Conservation (phyloP, 1,140 invertebrate species). For the Diploscapter pachys region DNA sequence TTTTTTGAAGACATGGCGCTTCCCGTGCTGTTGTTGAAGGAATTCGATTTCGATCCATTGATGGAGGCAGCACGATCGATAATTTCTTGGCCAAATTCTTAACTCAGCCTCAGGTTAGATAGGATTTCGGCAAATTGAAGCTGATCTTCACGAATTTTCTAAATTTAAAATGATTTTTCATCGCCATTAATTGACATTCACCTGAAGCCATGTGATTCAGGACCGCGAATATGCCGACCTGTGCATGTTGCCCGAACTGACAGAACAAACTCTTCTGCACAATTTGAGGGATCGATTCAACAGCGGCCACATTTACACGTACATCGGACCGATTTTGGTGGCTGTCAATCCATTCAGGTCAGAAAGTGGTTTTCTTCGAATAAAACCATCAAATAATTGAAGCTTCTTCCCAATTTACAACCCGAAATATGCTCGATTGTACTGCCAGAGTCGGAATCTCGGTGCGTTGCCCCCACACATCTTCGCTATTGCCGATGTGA, state of each 20-base stretch:
- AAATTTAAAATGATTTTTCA: no score
- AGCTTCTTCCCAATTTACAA: constrained; percentile 93
- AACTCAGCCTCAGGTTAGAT: constrained; percentile 50
- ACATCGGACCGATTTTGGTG: constrained; percentile 85
- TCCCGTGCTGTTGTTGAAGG: constrained; percentile 41
- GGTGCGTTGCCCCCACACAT: constrained; percentile 90
- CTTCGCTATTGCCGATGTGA: constrained; percentile 91
- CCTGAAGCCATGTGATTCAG: constrained; percentile 66
- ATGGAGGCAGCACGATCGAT: constrained; percentile 47
- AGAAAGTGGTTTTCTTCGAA: background rate
- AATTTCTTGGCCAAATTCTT: constrained; percentile 57
- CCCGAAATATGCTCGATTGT: constrained; percentile 91
- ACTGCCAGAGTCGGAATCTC: constrained; percentile 74
- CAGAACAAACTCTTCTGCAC: constrained; percentile 84
- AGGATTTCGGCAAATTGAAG: no score
- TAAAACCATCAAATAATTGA: background rate
- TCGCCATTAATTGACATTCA: no score
- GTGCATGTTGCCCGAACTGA: constrained; percentile 81
- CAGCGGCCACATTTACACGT: constrained; percentile 90
- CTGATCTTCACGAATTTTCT: no score
- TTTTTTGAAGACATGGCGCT: constrained; percentile 29
- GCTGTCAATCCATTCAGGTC: constrained; percentile 73
- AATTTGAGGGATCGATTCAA: constrained; percentile 77
- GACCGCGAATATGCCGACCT: constrained; percentile 85
- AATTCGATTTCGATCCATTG: constrained; percentile 37